phyloP scores from a whole-genome alignment of 2,888 invertebrate genomes.

The Drosophila neonasuta region DNA sequence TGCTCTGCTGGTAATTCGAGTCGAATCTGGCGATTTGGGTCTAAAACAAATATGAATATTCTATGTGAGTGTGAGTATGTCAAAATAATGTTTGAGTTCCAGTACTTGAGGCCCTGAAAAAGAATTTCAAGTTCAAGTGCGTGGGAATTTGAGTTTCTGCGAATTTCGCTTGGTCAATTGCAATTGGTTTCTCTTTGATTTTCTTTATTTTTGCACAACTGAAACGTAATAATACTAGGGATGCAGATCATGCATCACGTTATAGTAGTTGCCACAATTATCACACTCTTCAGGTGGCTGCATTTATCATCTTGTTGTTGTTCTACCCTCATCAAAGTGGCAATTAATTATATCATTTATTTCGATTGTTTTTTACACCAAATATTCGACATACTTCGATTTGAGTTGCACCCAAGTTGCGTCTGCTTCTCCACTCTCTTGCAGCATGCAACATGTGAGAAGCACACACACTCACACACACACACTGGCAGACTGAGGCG shows the following conservation, averaged over 20 bases:
- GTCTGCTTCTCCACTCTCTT: constrained; percentile 47
- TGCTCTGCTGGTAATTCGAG: constrained; percentile 66
- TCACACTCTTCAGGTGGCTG: constrained; percentile 52
- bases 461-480: constrained; percentile 15
- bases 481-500: constrained; percentile 25
- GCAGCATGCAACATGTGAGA: constrained; percentile 70
- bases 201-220: neutral
- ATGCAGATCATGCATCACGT: neutral
- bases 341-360: constrained; percentile 58
- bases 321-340: constrained; percentile 46
- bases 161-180: constrained; percentile 41
- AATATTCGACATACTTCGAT: constrained; percentile 42
- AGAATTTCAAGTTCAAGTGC: constrained; percentile 76
- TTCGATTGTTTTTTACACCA: constrained; percentile 36
- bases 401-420: constrained; percentile 67
- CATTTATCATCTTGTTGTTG: constrained; percentile 17
- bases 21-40: constrained; percentile 30
- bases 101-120: constrained; percentile 9
- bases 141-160: constrained; percentile 71
- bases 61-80: constrained; percentile 28
- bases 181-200: neutral
- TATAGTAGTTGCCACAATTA: constrained; percentile 20
- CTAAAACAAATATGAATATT: constrained; percentile 35
- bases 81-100: constrained; percentile 52
- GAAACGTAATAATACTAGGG: neutral